phyloP scores from a whole-genome alignment of 2,888 invertebrate genomes.

The Ornithoptera priamus region DNA sequence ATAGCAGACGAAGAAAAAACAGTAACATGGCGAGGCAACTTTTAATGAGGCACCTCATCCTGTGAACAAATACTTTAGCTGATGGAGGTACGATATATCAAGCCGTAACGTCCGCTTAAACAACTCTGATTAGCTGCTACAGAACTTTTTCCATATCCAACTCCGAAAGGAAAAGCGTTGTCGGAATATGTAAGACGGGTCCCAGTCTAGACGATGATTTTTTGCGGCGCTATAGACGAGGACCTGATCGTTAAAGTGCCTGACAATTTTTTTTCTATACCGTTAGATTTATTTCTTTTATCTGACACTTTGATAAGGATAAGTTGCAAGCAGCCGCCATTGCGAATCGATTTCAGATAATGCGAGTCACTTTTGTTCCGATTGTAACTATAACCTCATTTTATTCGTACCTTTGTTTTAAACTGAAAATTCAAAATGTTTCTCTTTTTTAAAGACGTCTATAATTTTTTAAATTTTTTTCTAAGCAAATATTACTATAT shows the following conservation, averaged over 20 bases:
- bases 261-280: conserved; percentile 30
- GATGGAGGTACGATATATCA: conserved; percentile 19
- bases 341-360: conserved; percentile 6
- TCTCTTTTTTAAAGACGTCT: no score
- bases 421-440: no score
- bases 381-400: not conserved
- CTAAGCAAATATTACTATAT: no score
- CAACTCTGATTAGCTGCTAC: conserved; percentile 31
- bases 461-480: no score
- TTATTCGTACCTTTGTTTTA: no score
- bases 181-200: conserved; percentile 34
- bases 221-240: conserved; percentile 34
- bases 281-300: conserved; percentile 36
- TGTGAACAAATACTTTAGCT: conserved; percentile 18
- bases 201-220: conserved; percentile 28
- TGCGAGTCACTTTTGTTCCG: conserved; percentile 2
- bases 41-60: conserved; percentile 23
- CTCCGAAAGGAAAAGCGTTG: conserved; percentile 33
- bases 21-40: conserved; percentile 21
- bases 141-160: conserved; percentile 29
- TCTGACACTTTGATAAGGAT: conserved; percentile 30
- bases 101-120: conserved; percentile 26
- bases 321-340: conserved; percentile 17
- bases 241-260: conserved; percentile 34
- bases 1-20: conserved; percentile 2